Evolutionary conservation across 1,140 invertebrate genomes (phyloP), one percentile per base, ranked within the genome.

Genomic region (Andricus grossulariae): DNA sequence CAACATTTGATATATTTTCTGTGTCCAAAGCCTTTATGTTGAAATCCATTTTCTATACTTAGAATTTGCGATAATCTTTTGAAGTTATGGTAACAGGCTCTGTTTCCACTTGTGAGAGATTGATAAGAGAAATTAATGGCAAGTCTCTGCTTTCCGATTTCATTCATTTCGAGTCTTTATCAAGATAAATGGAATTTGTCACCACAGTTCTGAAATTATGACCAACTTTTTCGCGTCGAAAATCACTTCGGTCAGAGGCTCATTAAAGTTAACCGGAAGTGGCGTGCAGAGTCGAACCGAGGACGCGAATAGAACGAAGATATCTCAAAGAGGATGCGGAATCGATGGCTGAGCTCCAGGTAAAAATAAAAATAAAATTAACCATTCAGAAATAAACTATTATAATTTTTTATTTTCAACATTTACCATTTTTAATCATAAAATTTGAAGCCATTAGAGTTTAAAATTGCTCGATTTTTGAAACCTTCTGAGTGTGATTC

Each of bases 291-390:
- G 52, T 73, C 49, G n/a, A 50, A 51, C 3, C 16, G 39, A 45
- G 39, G 39, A 45, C 39, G 8, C 39, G 71, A 75, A 74, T 71
- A 75, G 72, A 82, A 76, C 79, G 77, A 19, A 52, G 18, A 51
- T 55, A 51, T 51, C 77, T 79, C 32, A 60, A 66, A 39, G 79
- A 86, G 77, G 82, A 88, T 87, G 85, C 81, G 57, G 71, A 71
- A 80, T 79, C 82, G 45, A 88, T 88, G 86, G 80, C 80, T 55
- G 78, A 86, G 70, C 75, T 83, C 39, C 73, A 88, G 86, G 84
- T 86, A 80, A 80, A 77, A 73, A 70, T 72, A 76, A 80, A 75
- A 72, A 79, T 6, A 71, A 70, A 52, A 71, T 80, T 73, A 51
- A 73, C 49, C 52, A 70, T 51, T 60, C 3, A 60, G 0, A 39